Base-by-base conservation (phyloP, 2,888 invertebrate species). In the Andrena minutula region DNA sequence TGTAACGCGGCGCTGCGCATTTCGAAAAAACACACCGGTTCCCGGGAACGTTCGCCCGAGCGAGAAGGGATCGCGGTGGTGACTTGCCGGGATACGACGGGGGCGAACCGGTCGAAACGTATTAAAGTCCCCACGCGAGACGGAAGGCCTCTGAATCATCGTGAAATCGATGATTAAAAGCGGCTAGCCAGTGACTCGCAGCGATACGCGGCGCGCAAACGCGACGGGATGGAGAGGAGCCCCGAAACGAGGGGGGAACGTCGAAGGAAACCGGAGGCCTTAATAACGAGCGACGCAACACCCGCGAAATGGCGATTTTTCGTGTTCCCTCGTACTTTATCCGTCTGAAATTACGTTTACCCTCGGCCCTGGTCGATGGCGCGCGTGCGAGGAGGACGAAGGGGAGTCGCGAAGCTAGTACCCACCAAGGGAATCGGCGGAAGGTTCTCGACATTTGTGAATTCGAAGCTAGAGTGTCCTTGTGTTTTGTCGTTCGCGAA, bases 241-340 rank as follows among this genome's bases (percentile, higher is more conserved):
- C 61, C 51, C 20, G 20, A 56, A 26, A 41, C 41, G 3, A n/a
- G 35, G 2, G 4, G 47, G 63, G 61, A 23, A 60, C 30, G 58
- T 20, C 12, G 61, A 78, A 79, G 75, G 65, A 68, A 82, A 80
- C 79, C 81, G 83, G 84, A 76, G 81, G 74, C 85, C 83, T 88
- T 90, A 89, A 90, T 89, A 90, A 81, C 88, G 85, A 81, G 84
- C 84, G 84, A 82, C 83, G 76, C 84, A 85, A 86, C 88, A 88
- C 88, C 89, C 89, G 84, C 88, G 89, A 88, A 91, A 91, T 89
- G 90, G 90, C 90, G 87, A 89, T 91, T 91, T 91, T 90, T 89
- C 90, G 90, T 91, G 90, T 86, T 88, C 88, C 75, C 84, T 85
- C 86, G 90, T 91, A 90, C 86, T 90, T 91, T 90, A 88, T 79